Percentiles rank a stretch among this genome's conserved stretches.
Conservation (phyloP, 2,888 invertebrate genomes). For the Tribolium freemani region DNA sequence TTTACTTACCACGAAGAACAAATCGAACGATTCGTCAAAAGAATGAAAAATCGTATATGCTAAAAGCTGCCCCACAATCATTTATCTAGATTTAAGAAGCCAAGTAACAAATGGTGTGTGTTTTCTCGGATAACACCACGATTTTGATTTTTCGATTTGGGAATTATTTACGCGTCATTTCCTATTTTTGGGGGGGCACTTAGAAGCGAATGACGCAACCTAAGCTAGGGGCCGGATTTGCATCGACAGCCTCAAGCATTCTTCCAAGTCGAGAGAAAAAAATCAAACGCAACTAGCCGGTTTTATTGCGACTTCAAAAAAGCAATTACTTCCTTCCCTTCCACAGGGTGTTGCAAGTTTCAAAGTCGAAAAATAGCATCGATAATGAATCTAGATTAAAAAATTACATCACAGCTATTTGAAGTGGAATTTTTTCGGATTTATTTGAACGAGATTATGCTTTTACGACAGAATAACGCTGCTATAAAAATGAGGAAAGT, state of each 20-base stretch:
- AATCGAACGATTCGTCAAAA: constrained; percentile 5
- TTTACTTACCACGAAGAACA: neutral
- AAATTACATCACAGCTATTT: no score
- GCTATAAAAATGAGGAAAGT: neutral
- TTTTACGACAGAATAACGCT: neutral
- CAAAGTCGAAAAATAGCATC: no score
- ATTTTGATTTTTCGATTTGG: neutral
- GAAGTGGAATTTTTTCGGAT: no score
- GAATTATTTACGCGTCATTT: constrained; percentile 7
- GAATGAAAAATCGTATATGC: constrained; percentile 8
- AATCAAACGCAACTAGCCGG: no score
- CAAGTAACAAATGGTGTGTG: constrained; percentile 19
- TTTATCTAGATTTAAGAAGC: constrained; percentile 25
- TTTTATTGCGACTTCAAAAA: no score
- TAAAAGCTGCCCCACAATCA: constrained; percentile 6
- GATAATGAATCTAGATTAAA: no score
- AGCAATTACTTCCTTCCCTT: no score
- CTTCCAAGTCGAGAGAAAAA: no score
- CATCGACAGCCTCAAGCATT: no score
- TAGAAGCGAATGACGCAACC: neutral
- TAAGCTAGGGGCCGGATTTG: neutral
- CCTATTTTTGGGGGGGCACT: constrained; percentile 10
- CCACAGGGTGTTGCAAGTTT: no score
- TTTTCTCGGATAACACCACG: neutral
- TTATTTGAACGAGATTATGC: neutral